These are phyloP conservation scores for Artibeus jamaicensis DNA, from an alignment of 2,797 vertebrate species.

Conservation along the genomic window DNA sequence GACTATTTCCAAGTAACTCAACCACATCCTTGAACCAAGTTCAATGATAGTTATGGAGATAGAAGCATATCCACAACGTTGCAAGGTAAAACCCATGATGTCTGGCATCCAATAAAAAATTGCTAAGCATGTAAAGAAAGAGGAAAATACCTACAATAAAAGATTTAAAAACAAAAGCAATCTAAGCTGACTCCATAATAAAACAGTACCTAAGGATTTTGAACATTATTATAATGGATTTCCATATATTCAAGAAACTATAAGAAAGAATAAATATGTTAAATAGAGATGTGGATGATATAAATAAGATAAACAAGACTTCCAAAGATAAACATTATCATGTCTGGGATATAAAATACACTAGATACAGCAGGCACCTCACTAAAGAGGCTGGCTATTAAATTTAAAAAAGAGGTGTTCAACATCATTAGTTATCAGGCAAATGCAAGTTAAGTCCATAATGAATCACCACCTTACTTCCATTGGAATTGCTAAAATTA, in stretches of 20 bases:
- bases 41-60: background rate
- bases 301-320: background rate
- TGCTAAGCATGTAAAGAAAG: background rate
- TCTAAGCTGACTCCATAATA: background rate
- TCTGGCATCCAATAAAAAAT: background rate
- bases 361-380: background rate
- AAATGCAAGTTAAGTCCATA: background rate
- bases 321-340: background rate
- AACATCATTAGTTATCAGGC: background rate
- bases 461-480: background rate
- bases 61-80: background rate
- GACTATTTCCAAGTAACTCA: background rate
- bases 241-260: background rate
- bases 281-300: background rate
- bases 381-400: background rate
- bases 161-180: background rate
- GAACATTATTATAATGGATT: background rate
- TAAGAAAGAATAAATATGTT: background rate
- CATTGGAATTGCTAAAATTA: background rate
- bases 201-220: background rate
- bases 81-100: background rate
- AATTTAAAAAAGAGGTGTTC: background rate
- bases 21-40: background rate
- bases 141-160: background rate
- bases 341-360: constrained; percentile 15